These are phyloP conservation scores for Zaprionus africanus DNA, from an alignment of 1,140 invertebrate species.

Conservation along the genomic window DNA sequence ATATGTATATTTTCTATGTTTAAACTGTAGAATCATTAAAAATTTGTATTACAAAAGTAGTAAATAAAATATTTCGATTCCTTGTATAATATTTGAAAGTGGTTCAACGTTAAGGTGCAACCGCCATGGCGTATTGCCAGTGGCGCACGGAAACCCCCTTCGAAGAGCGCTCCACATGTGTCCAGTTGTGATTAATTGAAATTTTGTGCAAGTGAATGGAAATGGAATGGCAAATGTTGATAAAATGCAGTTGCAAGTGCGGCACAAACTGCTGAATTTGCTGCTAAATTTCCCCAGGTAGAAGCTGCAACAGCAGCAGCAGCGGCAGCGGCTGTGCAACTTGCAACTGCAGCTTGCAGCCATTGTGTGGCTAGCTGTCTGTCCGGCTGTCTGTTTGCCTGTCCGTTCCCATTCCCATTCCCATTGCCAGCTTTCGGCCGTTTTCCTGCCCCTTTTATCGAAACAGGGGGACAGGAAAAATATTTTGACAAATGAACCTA, in stretches of 20 bases:
- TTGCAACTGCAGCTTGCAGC: constrained; percentile 31
- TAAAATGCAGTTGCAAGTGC: constrained; percentile 36
- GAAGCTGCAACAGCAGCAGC: constrained; percentile 23
- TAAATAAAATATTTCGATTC: neutral
- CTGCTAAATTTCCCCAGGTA: constrained; percentile 44
- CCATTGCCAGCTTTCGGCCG: constrained; percentile 31
- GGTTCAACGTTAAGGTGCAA: neutral
- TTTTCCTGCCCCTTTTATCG: constrained; percentile 60
- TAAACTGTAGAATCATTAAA: neutral
- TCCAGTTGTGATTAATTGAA: constrained; percentile 73
- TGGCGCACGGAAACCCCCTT: neutral
- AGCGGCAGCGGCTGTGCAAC: constrained; percentile 52
- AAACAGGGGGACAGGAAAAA: constrained; percentile 76
- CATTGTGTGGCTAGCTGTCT: constrained; percentile 2
- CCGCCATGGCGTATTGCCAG: neutral
- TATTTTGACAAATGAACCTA: constrained; percentile 85
- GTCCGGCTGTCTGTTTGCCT: neutral
- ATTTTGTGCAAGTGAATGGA: constrained; percentile 61
- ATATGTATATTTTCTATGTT: too few relatives aligned
- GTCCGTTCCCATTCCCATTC: constrained; percentile 15
- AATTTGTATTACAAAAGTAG: neutral
- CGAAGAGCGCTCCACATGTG: constrained; percentile 53
- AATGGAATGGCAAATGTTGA: constrained; percentile 50
- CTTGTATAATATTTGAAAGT: neutral
- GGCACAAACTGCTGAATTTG: constrained; percentile 31